Evolutionary conservation across 2,113 vertebrate species (phyloP).

Genomic region (Chloropsis cyanopogon): DNA sequence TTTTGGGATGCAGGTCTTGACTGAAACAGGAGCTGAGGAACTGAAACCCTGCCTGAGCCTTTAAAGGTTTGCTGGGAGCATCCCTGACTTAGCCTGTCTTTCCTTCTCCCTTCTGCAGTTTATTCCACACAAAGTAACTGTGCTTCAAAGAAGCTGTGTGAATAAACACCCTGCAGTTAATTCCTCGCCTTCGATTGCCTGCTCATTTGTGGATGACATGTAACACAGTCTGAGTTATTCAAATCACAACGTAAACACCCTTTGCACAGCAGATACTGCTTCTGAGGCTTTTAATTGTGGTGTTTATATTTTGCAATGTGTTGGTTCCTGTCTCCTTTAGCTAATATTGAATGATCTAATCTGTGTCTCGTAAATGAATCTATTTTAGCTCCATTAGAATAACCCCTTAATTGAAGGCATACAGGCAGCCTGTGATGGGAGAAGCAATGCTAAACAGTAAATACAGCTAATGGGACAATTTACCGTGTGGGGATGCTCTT

Average conservation of each 20-base stretch:
- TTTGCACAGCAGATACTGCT: not conserved
- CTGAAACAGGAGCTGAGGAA: not conserved
- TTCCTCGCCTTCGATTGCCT: conserved; percentile 54
- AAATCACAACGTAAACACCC: conserved; percentile 16
- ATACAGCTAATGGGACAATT: conserved; percentile 49
- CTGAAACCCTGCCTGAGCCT: not conserved
- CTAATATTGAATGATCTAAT: conserved; percentile 66
- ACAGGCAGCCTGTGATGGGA: conserved; percentile 44
- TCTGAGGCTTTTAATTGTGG: conserved; percentile 35
- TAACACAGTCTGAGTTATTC: not conserved
- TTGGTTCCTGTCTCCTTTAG: conserved; percentile 58
- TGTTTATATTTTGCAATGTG: conserved; percentile 52
- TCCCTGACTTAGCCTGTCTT: not conserved
- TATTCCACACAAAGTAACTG: conserved; percentile 24
- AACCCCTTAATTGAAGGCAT: conserved; percentile 63
- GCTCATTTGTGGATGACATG: conserved; percentile 43
- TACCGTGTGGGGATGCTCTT: conserved; percentile 36
- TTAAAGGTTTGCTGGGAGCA: not conserved
- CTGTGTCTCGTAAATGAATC: conserved; percentile 65
- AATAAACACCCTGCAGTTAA: conserved; percentile 65
- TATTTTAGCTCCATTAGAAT: conserved; percentile 62
- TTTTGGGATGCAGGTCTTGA: not conserved
- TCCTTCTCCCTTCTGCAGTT: not conserved
- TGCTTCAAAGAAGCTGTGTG: conserved; percentile 54
- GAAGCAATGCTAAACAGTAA: conserved; percentile 47